Evolutionary conservation across 2,888 invertebrate species (phyloP).

Genomic region (Dysmachus trigonus): DNA sequence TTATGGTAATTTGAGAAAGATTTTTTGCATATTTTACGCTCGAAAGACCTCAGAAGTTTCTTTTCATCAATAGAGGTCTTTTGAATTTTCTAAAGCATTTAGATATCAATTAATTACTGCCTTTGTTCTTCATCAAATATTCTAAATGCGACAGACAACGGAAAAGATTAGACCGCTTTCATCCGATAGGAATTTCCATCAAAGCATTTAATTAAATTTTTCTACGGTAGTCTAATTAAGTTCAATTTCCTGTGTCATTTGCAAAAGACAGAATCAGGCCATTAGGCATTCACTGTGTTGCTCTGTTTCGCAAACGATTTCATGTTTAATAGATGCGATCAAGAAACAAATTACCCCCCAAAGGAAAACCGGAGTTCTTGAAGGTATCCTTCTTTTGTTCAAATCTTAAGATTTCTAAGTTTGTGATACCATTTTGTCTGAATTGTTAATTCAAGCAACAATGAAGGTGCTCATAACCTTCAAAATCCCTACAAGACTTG

Average conservation of each 20-base stretch:
- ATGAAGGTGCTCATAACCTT: background rate
- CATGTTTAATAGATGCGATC: background rate
- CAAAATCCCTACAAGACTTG: background rate
- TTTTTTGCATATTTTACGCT: background rate
- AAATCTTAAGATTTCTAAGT: background rate
- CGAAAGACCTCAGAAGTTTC: background rate
- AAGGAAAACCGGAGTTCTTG: background rate
- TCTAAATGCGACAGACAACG: background rate
- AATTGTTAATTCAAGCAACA: background rate
- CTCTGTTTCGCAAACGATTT: background rate
- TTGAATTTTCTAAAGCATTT: background rate
- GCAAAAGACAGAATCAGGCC: background rate
- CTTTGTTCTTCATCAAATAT: background rate
- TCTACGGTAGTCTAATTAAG: background rate
- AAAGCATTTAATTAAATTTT: background rate
- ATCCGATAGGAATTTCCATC: background rate
- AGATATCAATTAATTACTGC: background rate
- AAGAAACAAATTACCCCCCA: background rate
- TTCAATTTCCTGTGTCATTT: background rate
- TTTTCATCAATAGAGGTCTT: background rate
- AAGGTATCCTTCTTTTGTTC: background rate
- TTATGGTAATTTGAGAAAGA: background rate
- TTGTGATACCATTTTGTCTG: background rate
- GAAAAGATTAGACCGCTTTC: background rate
- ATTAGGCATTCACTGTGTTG: background rate